Base-by-base conservation (phyloP, 2,113 vertebrate genomes). In the Heptranchias perlo region DNA sequence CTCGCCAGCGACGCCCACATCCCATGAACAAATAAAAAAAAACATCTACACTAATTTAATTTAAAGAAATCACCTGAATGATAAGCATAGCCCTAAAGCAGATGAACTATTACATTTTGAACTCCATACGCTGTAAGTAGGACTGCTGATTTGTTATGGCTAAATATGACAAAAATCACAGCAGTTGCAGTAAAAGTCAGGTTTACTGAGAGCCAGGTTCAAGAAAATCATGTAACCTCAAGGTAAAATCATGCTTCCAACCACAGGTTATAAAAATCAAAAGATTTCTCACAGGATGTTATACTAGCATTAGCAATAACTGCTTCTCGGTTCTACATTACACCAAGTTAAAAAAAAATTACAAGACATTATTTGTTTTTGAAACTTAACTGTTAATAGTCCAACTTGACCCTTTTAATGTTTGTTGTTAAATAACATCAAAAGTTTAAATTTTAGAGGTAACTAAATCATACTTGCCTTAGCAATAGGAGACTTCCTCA, bases 401-500 rank as follows among this genome's bases (percentile, higher is more conserved):
- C 4, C 31, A 61, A 92, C 16, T 0, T 92, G 52, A 35, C 18
- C 54, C 35, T 62, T 35, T 5, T 58, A 14, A 39, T 39, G 3
- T 44, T 44, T 82, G 78, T 62, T 91, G 52, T 58, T 61, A 39
- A 93, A 93, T n/a, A 64, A 58, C 13, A 58, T 91, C 13, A 35
- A 21, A 61, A 64, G 31, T 69, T 67, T 11, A 65, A 69, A 31
- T 52, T 25, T 31, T 69, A 31, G 14, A 28, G 47, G 52, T 58
- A 58, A 69, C 28, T 35, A 39, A 73, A 69, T 49, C 94, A 69
- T 95, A 97, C 97, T 96, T 97, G 98, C 99, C 99, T 99, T 99
- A 96, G 99, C 98, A 97, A 99, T 99, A 49, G 99, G 99, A 21
- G 99, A 99, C 97, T 99, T 99, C 97, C 99, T 98, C 97, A 99